Evolutionary conservation across 1,140 invertebrate species (phyloP), one percentile per base, ranked within the genome.

Genomic region (Wiebesia pumilae): DNA sequence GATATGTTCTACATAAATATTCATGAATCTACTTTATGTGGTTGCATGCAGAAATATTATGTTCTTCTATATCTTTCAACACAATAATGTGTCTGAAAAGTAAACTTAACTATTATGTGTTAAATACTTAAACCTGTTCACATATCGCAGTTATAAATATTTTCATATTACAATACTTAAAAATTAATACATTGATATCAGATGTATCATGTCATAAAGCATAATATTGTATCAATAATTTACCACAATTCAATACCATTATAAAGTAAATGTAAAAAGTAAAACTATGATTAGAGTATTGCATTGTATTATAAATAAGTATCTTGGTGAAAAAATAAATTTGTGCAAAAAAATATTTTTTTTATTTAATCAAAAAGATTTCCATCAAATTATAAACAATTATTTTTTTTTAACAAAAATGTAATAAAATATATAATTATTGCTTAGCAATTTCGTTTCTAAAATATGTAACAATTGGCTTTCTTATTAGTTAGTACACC

Each of bases 311-410:
- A 24, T 51, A 54, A 16, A 69, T 4, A 33, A 54, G 21, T 40
- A 54, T 38, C n/a, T 73, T 73, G 40, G 43, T 33, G 3, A 83
- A 75, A 83, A 75, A 62, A 77, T 83, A 83, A 75, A 69, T 83
- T 73, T 65, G 65, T 43, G 27, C 43, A 73, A 73, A 54, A 83
- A 54, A 58, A 78, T 51, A 51, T 65, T 19, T 35, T 79, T 58
- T 83, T 85, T 85, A 80, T 54, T 67, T 30, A 47, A 84, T 84
- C 6, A n/a, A 84, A 67, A 84, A 62, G 30, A 81, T 67, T 81
- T 67, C 33, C n/a, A 69, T 67, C n/a, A 79, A 58, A 71, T 62
- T 33, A n/a, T n/a, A 58, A 84, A 84, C 27, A 43, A 69, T 27
- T 47, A 69, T 14, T 65, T 35, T 54, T 62, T 21, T 7, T 71